Base-by-base conservation (phyloP, 2,797 vertebrate genomes). In the Percopsis omiscomaycus region DNA sequence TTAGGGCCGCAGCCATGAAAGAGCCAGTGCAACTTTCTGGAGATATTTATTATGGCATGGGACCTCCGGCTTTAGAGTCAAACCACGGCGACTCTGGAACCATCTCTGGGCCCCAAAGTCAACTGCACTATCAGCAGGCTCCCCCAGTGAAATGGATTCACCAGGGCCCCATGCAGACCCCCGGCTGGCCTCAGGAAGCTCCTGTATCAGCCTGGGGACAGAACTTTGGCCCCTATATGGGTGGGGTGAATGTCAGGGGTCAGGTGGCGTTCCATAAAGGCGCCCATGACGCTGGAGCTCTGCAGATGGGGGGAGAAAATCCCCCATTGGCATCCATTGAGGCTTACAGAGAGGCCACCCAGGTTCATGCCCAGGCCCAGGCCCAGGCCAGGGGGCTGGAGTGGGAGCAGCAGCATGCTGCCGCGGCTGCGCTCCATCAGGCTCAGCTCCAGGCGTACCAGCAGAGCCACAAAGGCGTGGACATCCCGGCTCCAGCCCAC, bases 61-160 rank as follows among this genome's bases (percentile, higher is more conserved):
- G 91, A 61, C 92, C 94, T 59, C 89, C 77, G 22, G 81, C 22
- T 16, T 71, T 78, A 88, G 91, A 92, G 58, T 62, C 89, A 0
- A 70, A 79, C 61, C 91, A 90, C 68, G 72, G 73, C 13, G 85
- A 89, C 59, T 75, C 90, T 12, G 80, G 84, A 0, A 78, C 82
- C 58, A 66, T 83, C 84, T 93, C 94, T 1, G 92, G 90, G 49
- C 91, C 94, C 30, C 89, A 92, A n/a, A 84, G 89, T 64, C 67
- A 87, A 61, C 90, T 92, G 65, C 86, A 93, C 74, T 91, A 95
- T 75, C 95, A 96, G 77, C 90, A 94, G 45, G 74, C 91, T 27
- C 87, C 92, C 71, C 83, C 93, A 5, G 90, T 93, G 27, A 98
- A 97, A 84, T 98, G 97, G 97, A 91, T 92, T 58, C 79, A 84